Conservation (phyloP, 2,797 vertebrate species). For the Rhabdophis nuchalis region DNA sequence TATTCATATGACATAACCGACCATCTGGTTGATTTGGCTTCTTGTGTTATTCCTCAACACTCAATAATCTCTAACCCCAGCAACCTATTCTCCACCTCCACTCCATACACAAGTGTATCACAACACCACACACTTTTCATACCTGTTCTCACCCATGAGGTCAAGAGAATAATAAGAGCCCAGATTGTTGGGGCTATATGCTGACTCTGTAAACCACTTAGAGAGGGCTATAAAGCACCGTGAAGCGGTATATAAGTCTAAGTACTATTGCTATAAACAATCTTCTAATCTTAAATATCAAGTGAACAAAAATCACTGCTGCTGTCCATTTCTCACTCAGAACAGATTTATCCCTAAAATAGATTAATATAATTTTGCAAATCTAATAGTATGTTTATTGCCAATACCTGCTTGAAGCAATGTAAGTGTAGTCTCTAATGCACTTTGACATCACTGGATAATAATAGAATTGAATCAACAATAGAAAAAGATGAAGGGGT, state of each 20-base stretch:
- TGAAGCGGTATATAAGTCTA: neutral
- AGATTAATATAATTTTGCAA: neutral
- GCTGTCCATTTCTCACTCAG: neutral
- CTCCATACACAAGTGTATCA: neutral
- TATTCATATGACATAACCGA: neutral
- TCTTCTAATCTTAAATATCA: neutral
- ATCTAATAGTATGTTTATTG: neutral
- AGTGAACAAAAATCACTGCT: neutral
- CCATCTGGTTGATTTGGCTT: neutral
- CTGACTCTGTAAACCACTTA: too few species aligned
- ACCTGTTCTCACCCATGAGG: neutral
- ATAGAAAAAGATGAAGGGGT: neutral
- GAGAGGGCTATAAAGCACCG: neutral
- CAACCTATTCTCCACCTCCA: neutral
- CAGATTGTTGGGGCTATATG: neutral
- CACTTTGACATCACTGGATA: neutral
- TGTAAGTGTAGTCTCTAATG: neutral
- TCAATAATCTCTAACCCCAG: neutral
- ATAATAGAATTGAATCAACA: neutral
- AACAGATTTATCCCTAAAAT: neutral
- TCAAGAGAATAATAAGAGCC: neutral
- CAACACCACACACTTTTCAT: neutral
- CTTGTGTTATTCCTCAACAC: neutral
- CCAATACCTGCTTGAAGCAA: neutral
- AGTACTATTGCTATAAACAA: neutral